A percentile compares a stretch with the other conserved stretches of the same genome.
Evolutionary conservation across 2,888 invertebrate genomes (phyloP).

Genomic region (Matsumyia berberina): DNA sequence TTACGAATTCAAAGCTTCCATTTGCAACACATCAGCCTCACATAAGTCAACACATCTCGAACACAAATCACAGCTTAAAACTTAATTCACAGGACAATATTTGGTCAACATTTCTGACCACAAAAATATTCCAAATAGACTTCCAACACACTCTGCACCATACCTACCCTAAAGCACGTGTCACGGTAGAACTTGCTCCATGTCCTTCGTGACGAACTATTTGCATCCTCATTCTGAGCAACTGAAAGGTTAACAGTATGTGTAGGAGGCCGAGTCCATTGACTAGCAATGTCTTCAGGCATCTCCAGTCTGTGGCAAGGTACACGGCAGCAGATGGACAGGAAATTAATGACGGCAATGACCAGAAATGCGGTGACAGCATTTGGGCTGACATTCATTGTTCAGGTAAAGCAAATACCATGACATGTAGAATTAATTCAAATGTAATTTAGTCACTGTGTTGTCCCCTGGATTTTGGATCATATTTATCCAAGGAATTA

Average conservation of each 20-base stretch:
- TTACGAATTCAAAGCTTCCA: neutral
- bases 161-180: too few relatives aligned
- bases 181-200: neutral
- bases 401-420: slow-evolving; percentile 58
- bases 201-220: slow-evolving; percentile 4
- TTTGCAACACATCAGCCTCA: neutral
- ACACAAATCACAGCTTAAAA: slow-evolving; percentile 5
- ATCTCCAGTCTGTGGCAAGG: neutral
- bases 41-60: slow-evolving; percentile 2
- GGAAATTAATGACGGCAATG: slow-evolving; percentile 55
- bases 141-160: neutral
- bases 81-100: slow-evolving; percentile 8
- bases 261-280: slow-evolving; percentile 29
- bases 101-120: slow-evolving; percentile 26
- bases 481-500: slow-evolving; percentile 71
- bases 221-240: slow-evolving; percentile 34
- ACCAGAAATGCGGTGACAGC: slow-evolving; percentile 65
- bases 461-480: slow-evolving; percentile 48
- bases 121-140: slow-evolving; percentile 14
- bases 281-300: slow-evolving; percentile 29
- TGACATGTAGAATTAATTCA: slow-evolving; percentile 74
- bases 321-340: slow-evolving; percentile 37
- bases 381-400: slow-evolving; percentile 62
- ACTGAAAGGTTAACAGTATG: slow-evolving; percentile 53
- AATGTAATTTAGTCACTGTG: slow-evolving; percentile 70